phyloP scores from a whole-genome alignment of 1,140 invertebrate species.

The Batillaria attramentaria region DNA sequence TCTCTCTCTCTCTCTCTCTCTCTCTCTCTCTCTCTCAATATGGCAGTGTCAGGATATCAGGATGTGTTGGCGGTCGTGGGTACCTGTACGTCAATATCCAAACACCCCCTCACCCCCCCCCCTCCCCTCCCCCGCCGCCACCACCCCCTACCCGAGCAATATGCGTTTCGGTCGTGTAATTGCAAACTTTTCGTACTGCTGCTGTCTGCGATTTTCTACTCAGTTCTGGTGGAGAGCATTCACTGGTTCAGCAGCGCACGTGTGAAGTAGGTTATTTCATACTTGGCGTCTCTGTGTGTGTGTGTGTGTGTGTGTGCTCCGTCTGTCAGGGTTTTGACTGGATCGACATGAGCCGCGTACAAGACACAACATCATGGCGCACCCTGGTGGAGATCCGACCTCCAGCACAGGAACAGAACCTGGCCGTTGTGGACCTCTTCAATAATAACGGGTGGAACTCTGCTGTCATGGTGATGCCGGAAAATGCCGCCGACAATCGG shows the following conservation, averaged over 20 bases:
- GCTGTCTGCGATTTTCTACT: too few species aligned
- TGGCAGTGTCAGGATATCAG: too few species aligned
- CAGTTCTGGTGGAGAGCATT: too few species aligned
- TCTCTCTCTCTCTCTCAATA: background rate
- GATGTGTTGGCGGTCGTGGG: too few species aligned
- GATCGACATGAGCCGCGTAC: slow-evolving; percentile 59
- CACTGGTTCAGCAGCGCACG: too few species aligned
- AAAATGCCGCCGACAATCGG: slow-evolving; percentile 59
- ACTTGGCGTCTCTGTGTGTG: background rate
- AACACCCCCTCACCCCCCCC: background rate
- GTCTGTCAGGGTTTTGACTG: slow-evolving; percentile 55
- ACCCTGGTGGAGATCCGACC: slow-evolving; percentile 59
- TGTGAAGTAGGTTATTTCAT: too few species aligned
- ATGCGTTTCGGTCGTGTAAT: too few species aligned
- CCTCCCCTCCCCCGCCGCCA: too few species aligned
- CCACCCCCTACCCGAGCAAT: too few species aligned
- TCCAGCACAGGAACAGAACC: slow-evolving; percentile 55
- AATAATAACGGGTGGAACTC: slow-evolving; percentile 47
- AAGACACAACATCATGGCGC: slow-evolving; percentile 54
- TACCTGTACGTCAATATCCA: too few species aligned
- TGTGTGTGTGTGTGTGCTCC: slow-evolving; percentile 11
- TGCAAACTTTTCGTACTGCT: too few species aligned
- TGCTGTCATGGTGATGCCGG: slow-evolving; percentile 61
- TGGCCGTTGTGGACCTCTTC: slow-evolving; percentile 63
- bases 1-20: background rate